Evolutionary conservation across 2,888 invertebrate species (phyloP), one percentile per base, ranked within the genome.

Genomic region (Eulithis prunata): DNA sequence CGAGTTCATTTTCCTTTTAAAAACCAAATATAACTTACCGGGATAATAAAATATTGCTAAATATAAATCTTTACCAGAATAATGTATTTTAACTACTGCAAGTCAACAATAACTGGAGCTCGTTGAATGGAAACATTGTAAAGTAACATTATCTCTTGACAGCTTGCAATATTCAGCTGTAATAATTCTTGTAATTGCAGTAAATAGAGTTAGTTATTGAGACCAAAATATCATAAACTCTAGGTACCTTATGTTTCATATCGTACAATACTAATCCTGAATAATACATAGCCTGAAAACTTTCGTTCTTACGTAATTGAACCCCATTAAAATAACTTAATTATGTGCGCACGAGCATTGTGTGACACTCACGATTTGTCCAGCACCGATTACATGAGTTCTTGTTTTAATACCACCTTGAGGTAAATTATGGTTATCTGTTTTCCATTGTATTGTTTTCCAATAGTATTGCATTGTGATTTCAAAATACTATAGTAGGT

Each of bases 341-440:
- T 84, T 81, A 82, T 78, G 83, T 81, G 81, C 86, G 85, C 89
- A 89, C 89, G 89, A 90, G 79, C 85, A 87, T 79, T 82, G 81
- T 81, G 79, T 80, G 80, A 82, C 78, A 83, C 82, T 86, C 89
- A 89, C 88, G 89, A 88, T 76, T 82, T 79, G 80, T 77, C 83
- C 83, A 75, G 78, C 76, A 82, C 82, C 81, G 77, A 79, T 78
- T 70, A 71, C 70, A 78, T 75, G 80, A 83, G 82, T 83, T 86
- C 83, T 77, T 78, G 75, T 73, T 86, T 86, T 88, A 83, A 79
- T 85, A 85, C 73, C 69, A 69, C 52, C 67, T 55, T 66, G 68
- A 69, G 71, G 71, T 70, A 72, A 70, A 74, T 79, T 80, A 76
- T 79, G n/a, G 28, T 32, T 52, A 76, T 78, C 78, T 76, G 56